Conservation (phyloP, 2,888 invertebrate genomes). For the Melanargia galathea region DNA sequence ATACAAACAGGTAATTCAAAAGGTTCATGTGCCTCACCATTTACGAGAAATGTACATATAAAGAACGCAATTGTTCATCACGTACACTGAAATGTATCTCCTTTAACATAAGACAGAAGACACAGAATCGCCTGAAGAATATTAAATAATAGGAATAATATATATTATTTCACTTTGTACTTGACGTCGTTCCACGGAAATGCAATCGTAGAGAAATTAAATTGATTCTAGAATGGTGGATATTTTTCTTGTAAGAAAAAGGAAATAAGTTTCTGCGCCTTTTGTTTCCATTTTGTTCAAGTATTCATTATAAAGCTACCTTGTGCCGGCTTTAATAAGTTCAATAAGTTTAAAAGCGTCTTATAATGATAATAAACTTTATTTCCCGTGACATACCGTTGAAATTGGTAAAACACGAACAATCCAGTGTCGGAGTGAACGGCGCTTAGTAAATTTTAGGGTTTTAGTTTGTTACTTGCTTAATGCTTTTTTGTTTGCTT, state of each 20-base stretch:
- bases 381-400: too few relatives aligned
- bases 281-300: slow-evolving; percentile 8
- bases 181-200: slow-evolving; percentile 30
- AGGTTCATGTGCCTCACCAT: slow-evolving; percentile 28
- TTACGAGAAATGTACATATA: slow-evolving; percentile 26
- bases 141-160: slow-evolving; percentile 27
- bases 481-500: too few relatives aligned
- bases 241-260: slow-evolving; percentile 21
- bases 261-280: slow-evolving; percentile 8
- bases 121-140: slow-evolving; percentile 19
- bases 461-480: too few relatives aligned
- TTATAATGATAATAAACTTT: too few relatives aligned
- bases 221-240: slow-evolving; percentile 31
- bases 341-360: neutral
- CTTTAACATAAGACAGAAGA: neutral
- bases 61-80: slow-evolving; percentile 23
- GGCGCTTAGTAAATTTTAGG: too few relatives aligned
- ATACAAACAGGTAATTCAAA: slow-evolving; percentile 27
- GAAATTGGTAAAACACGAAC: too few relatives aligned
- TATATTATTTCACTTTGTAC: slow-evolving; percentile 32
- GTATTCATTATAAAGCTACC: slow-evolving; percentile 6
- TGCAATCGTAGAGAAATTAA: slow-evolving; percentile 35
- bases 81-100: slow-evolving; percentile 3
- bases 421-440: too few relatives aligned
- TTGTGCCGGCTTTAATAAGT: slow-evolving; percentile 1